Percentiles rank a stretch among this genome's conserved stretches.
Evolutionary conservation across 2,888 invertebrate species (phyloP).

Genomic region (Ferdinandea cuprea): DNA sequence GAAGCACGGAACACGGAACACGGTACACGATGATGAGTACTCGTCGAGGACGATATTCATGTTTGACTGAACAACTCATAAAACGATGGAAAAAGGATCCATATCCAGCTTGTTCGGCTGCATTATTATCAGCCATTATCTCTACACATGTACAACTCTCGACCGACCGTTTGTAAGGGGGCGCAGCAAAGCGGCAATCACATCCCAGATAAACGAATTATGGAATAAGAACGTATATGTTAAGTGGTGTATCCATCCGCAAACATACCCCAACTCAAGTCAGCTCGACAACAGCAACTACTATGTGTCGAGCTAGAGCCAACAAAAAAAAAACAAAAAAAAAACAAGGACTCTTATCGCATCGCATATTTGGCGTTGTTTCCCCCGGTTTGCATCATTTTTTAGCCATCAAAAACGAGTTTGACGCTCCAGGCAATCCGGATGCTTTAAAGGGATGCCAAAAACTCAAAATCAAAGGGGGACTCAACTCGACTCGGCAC

Average conservation of each 20-base stretch:
- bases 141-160: constrained; percentile 21
- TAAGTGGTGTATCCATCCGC: constrained; percentile 70
- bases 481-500: constrained; percentile 15
- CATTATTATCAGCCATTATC: constrained; percentile 48
- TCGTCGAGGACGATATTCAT: constrained; percentile 45
- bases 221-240: constrained; percentile 59
- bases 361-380: constrained; percentile 57
- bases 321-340: no score
- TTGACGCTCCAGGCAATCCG: constrained; percentile 60
- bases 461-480: constrained; percentile 60
- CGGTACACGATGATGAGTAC: constrained; percentile 42
- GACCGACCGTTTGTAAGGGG: constrained; percentile 25
- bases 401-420: constrained; percentile 59
- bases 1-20: constrained; percentile 11
- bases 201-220: constrained; percentile 58
- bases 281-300: constrained; percentile 3
- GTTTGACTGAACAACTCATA: constrained; percentile 68
- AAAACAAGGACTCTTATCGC: constrained; percentile 67
- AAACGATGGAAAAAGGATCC: constrained; percentile 60
- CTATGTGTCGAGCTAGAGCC: constrained; percentile 30
- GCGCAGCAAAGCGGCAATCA: constrained; percentile 1
- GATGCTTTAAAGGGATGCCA: constrained; percentile 66
- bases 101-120: constrained; percentile 40
- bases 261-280: constrained; percentile 47
- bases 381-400: constrained; percentile 48